Conservation (phyloP, 2,888 invertebrate species). For the Rhingia rostrata region DNA sequence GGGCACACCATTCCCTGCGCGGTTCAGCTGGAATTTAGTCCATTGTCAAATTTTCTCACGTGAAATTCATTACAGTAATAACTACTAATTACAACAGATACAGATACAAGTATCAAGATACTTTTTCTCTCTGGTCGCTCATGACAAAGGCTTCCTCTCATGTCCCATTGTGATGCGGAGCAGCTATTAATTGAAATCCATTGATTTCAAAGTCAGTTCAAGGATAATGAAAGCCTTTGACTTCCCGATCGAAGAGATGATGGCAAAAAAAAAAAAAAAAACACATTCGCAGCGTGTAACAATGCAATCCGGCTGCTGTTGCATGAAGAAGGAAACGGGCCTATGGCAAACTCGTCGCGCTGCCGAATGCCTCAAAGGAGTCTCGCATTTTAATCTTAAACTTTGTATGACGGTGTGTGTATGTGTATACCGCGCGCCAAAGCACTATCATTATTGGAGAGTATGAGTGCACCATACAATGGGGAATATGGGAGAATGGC, state of each 20-base stretch:
- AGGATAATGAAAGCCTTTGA: constrained; percentile 56
- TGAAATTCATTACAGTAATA: constrained; percentile 69
- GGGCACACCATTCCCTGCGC: background rate
- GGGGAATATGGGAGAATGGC: constrained; percentile 1
- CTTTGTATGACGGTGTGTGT: background rate
- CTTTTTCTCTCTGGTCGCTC: background rate
- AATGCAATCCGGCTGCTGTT: constrained; percentile 7
- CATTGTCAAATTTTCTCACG: constrained; percentile 65
- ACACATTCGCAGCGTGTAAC: constrained; percentile 48
- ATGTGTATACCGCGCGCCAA: constrained; percentile 4
- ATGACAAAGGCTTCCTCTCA: constrained; percentile 8
- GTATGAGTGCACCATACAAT: background rate
- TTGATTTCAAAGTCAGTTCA: constrained; percentile 51
- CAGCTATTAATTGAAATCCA: constrained; percentile 62
- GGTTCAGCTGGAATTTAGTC: constrained; percentile 21
- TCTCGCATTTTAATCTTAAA: constrained; percentile 43
- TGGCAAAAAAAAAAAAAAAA: constrained; percentile 27
- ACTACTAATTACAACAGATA: constrained; percentile 65
- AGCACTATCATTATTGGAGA: constrained; percentile 38
- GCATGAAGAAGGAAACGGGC: background rate
- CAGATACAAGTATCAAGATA: background rate
- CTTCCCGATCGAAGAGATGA: constrained; percentile 22
- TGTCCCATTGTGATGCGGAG: constrained; percentile 9
- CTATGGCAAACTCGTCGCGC: background rate
- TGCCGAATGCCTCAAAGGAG: constrained; percentile 9